phyloP scores from a whole-genome alignment of 2,888 invertebrate genomes.

The Brachyptera putata region DNA sequence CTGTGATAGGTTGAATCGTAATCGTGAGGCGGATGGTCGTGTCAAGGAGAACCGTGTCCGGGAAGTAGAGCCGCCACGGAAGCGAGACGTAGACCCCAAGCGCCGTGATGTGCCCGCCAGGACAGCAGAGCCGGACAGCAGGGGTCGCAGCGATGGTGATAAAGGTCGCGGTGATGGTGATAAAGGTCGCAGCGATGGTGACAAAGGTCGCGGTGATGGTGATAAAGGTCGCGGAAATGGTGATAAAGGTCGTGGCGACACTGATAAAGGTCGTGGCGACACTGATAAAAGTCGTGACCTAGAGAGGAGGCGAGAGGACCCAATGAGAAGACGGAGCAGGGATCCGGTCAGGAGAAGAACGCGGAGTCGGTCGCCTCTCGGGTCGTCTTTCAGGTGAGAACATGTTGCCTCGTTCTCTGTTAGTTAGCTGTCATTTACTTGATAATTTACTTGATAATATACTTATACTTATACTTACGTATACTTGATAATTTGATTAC shows the following conservation, averaged over 20 bases:
- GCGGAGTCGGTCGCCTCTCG: not conserved
- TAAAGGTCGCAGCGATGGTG: conserved; percentile 20
- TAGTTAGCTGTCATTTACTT: no score
- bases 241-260: no score
- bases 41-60: not conserved
- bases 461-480: no score
- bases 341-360: not conserved
- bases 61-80: no score
- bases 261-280: no score
- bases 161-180: not conserved
- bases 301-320: not conserved
- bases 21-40: not conserved
- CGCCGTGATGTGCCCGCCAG: not conserved
- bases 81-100: conserved; percentile 21
- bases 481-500: no score
- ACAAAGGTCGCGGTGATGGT: conserved; percentile 1
- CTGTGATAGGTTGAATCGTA: no score
- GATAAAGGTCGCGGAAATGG: no score
- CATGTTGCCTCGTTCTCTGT: no score
- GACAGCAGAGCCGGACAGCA: not conserved
- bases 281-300: not conserved
- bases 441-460: no score
- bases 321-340: not conserved
- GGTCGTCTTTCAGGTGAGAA: no score
- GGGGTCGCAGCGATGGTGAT: not conserved